These are phyloP conservation scores for Chloropsis cyanopogon DNA, from an alignment of 2,113 vertebrate species.

Conservation along the genomic window DNA sequence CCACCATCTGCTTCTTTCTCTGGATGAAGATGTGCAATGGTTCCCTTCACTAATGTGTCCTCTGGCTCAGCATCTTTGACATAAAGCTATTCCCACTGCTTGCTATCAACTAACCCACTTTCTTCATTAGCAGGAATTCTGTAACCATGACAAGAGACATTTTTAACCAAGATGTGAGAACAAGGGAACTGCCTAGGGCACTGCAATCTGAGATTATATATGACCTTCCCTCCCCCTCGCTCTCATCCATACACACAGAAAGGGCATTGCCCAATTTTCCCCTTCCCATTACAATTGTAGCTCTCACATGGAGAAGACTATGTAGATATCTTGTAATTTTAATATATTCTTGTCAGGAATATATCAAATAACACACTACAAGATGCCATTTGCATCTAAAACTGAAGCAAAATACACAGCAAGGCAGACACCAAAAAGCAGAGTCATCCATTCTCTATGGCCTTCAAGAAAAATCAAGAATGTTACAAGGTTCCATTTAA, in stretches of 20 bases:
- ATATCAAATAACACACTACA: background rate
- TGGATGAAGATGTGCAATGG: background rate
- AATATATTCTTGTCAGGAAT: background rate
- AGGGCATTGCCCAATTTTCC: background rate
- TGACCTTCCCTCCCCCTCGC: background rate
- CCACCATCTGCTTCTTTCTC: conserved; percentile 17
- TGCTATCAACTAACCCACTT: background rate
- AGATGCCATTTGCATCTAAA: background rate
- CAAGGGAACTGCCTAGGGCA: background rate
- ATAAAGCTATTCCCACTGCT: background rate
- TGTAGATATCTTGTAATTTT: background rate
- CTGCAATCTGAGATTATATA: background rate
- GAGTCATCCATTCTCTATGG: background rate
- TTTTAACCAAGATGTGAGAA: background rate
- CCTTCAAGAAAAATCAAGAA: background rate
- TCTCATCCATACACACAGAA: background rate
- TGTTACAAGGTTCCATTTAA: background rate
- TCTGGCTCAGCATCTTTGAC: background rate
- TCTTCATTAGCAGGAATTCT: background rate
- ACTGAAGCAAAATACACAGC: background rate
- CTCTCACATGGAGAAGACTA: background rate
- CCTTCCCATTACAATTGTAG: background rate
- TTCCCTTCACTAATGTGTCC: background rate
- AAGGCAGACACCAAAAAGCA: background rate
- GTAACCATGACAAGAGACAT: background rate